phyloP scores from a whole-genome alignment of 2,113 vertebrate species.

The Vidua macroura region DNA sequence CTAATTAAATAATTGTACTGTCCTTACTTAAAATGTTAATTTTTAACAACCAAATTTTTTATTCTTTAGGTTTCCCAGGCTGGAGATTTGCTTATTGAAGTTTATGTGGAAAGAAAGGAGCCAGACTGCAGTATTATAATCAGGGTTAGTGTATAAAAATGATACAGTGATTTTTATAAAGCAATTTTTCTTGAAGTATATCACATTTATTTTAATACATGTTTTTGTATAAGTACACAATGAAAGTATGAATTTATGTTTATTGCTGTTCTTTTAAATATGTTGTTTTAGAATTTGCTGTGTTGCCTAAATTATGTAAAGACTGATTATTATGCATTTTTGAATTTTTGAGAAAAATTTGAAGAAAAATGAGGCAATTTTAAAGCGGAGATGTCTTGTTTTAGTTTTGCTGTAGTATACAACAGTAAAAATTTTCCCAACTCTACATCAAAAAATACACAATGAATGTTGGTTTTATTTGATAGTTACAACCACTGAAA shows the following conservation, averaged over 20 bases:
- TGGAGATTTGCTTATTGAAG: constrained; percentile 93
- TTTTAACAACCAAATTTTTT: neutral
- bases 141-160: constrained; percentile 74
- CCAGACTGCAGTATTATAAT: constrained; percentile 92
- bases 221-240: neutral
- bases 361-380: neutral
- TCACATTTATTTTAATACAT: neutral
- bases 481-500: neutral
- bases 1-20: neutral
- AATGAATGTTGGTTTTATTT: neutral
- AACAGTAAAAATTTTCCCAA: neutral
- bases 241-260: neutral
- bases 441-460: neutral
- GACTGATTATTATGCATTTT: neutral
- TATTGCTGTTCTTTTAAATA: neutral
- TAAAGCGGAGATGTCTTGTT: neutral
- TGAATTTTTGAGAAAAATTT: neutral
- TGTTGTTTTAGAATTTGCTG: neutral
- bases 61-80: constrained; percentile 86
- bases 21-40: neutral
- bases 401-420: neutral
- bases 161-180: neutral
- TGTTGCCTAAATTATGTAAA: neutral
- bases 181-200: neutral
- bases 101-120: constrained; percentile 89